A percentile compares a stretch with the other conserved stretches of the same genome.
These are phyloP conservation scores for Danio kyathit DNA, from an alignment of 2,797 vertebrate species.

Conservation along the genomic window DNA sequence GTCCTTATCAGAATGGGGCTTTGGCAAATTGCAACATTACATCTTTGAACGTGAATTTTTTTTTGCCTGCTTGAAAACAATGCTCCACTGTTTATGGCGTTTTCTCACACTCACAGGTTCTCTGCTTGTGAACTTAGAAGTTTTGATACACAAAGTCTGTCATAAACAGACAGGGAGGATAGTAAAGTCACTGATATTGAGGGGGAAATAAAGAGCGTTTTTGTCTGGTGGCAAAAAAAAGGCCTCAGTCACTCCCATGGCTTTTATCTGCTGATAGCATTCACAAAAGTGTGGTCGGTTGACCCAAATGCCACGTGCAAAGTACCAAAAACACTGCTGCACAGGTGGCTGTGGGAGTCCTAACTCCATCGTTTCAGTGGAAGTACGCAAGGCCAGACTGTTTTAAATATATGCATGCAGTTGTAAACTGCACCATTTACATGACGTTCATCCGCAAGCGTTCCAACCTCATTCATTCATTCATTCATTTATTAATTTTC, in stretches of 20 bases:
- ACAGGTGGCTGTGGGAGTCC: slow-evolving; percentile 54
- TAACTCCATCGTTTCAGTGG: background rate
- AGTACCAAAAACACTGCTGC: slow-evolving; percentile 19
- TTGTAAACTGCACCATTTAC: background rate
- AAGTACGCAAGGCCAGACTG: background rate
- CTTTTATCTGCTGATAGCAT: slow-evolving; percentile 61
- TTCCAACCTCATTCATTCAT: too few species aligned
- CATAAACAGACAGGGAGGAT: slow-evolving; percentile 54
- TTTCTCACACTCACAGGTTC: slow-evolving; percentile 24
- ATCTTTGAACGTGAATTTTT: slow-evolving; percentile 41
- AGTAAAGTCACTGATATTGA: slow-evolving; percentile 46
- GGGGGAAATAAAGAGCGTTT: slow-evolving; percentile 52
- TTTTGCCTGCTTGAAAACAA: slow-evolving; percentile 57
- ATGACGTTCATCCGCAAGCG: background rate
- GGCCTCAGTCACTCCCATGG: slow-evolving; percentile 65
- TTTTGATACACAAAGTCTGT: slow-evolving; percentile 41
- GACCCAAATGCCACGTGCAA: slow-evolving; percentile 20
- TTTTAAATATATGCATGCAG: background rate
- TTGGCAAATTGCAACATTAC: slow-evolving; percentile 55
- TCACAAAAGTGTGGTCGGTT: slow-evolving; percentile 20
- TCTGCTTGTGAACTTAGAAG: slow-evolving; percentile 39
- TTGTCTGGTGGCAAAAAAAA: slow-evolving; percentile 63
- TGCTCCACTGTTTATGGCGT: slow-evolving; percentile 51
- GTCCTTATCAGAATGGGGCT: slow-evolving; percentile 54
- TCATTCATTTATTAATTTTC: too few species aligned